Evolutionary conservation across 64 coral and sea anemone genomes (phyloP), one percentile per base, ranked within the genome.

Genomic region (Astreopora myriophthalma): DNA sequence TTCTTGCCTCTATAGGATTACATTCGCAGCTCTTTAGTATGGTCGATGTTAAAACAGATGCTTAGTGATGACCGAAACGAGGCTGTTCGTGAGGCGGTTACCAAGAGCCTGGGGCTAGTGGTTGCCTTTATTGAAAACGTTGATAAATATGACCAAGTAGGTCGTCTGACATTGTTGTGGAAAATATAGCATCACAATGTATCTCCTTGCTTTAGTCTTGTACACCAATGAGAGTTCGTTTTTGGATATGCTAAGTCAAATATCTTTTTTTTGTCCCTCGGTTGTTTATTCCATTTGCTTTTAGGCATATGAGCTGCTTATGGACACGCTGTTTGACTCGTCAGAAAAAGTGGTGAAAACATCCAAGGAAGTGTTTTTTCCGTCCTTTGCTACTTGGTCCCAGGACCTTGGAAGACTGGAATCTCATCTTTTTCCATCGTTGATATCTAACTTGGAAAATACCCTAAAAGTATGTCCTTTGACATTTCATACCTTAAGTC

Each of bases 21-120:
- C 36, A 95, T 98, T 80, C 85, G 90, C 9, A 75, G 73, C 7
- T 98, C 96, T 58, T 71, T 98, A 17, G 85, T 98, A 12, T 92
- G 93, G 89, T 98, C 93, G 26, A 98, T 98, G 96, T 58, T 98
- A 40, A 98, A 95, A 93, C 96, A 98, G 87, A 98, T 98, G 96
- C 91, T 98, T 23, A 94, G 72, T 10, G 96, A 98, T 28, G 96
- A 98, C 76, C 93, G 96, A 34, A 98, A 91, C 49, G 96, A 98
- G 79, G 90, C 72, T 65, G 96, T 98, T 14, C 96, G 93, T 12
- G 96, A 95, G 48, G 93, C 96, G 3, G 93, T 98, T 31, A 98
- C 93, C 1, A 92, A 98, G 76, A 98, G 96, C 70, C 79, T 98
- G 86, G 96, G 76, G 85, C 89, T 98, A 87, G 86, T 98, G 30